A percentile compares a stretch with the other conserved stretches of the same genome.
These are phyloP conservation scores for Syrrhaptes paradoxus DNA, from an alignment of 2,113 vertebrate genomes.

Conservation along the genomic window DNA sequence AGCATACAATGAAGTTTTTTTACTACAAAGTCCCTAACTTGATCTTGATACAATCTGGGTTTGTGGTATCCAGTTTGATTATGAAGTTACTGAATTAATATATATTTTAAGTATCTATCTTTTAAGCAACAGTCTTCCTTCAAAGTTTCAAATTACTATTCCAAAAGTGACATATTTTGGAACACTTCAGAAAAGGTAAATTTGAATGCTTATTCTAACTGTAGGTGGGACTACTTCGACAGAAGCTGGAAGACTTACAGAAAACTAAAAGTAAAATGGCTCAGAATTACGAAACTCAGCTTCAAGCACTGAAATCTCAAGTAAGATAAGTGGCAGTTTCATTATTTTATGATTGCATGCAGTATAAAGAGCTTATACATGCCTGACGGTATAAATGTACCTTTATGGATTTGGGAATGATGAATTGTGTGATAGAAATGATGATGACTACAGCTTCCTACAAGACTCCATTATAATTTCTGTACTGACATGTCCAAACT, in stretches of 20 bases:
- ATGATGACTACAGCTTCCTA: neutral
- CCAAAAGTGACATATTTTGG: neutral
- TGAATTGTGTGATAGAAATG: neutral
- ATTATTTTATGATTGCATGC: neutral
- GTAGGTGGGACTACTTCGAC: conserved; percentile 77
- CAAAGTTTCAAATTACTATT: neutral
- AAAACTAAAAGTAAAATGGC: conserved; percentile 73
- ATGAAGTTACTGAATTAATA: conserved; percentile 10
- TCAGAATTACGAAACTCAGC: conserved; percentile 75
- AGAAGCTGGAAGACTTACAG: conserved; percentile 77
- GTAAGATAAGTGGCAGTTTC: conserved; percentile 66
- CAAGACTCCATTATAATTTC: neutral
- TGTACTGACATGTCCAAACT: neutral
- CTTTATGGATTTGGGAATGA: neutral
- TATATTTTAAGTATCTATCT: neutral
- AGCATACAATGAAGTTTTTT: neutral
- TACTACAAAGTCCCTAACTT: neutral
- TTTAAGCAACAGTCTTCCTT: neutral
- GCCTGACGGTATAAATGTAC: neutral
- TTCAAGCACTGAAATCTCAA: conserved; percentile 76
- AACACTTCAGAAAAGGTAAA: conserved; percentile 13
- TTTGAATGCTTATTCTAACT: conserved; percentile 48
- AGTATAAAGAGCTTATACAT: neutral
- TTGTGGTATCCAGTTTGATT: neutral
- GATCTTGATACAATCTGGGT: neutral